Evolutionary conservation across 1,140 invertebrate genomes (phyloP).

Genomic region (Calycopis cecrops): DNA sequence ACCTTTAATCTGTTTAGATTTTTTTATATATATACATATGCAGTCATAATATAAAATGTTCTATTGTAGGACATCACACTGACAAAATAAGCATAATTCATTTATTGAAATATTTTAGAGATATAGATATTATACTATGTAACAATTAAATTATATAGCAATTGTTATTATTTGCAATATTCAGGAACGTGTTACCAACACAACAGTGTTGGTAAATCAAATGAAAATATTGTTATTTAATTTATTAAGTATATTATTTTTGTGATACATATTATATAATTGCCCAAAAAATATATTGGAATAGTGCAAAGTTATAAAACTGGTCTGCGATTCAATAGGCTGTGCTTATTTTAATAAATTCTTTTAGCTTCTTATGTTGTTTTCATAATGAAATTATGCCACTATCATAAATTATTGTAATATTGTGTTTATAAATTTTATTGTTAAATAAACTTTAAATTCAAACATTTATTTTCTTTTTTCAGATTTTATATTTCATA

Average conservation of each 20-base stretch:
- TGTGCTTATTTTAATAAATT: conserved; percentile 61
- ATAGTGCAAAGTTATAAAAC: conserved; percentile 39
- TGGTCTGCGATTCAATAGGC: conserved; percentile 69
- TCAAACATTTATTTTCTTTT: conserved; percentile 11
- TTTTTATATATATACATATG: no score
- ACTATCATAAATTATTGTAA: conserved; percentile 40
- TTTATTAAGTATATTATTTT: conserved; percentile 11
- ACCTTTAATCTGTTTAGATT: no score
- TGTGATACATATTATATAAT: conserved; percentile 13
- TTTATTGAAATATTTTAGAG: no score
- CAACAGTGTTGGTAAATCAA: background rate
- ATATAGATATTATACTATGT: background rate
- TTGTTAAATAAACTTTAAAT: conserved; percentile 33
- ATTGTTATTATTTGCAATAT: conserved; percentile 9
- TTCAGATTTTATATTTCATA: conserved; percentile 10
- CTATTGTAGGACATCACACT: no score
- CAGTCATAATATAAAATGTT: no score
- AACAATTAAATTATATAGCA: background rate
- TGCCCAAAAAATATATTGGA: conserved; percentile 13
- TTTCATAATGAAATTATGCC: conserved; percentile 38
- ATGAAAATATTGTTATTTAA: conserved; percentile 9
- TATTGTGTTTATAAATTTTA: conserved; percentile 27
- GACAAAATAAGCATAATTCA: no score
- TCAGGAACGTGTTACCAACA: background rate
- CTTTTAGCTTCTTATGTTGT: conserved; percentile 47